Evolutionary conservation across 2,113 vertebrate species (phyloP).

Genomic region (Carassius auratus): DNA sequence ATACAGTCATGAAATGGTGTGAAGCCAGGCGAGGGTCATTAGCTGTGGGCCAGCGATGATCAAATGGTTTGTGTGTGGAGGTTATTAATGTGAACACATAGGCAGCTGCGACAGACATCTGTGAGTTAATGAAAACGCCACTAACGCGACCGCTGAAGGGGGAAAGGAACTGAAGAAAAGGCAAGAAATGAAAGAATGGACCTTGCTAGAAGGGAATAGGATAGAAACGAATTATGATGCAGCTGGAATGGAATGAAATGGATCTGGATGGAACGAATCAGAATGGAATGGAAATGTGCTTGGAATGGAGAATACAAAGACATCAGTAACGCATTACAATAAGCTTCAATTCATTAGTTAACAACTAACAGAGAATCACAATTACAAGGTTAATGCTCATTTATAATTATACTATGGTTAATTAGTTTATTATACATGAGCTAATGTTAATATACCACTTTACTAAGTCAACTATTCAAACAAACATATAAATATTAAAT

Average conservation of each 20-base stretch:
- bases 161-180: background rate
- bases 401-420: background rate
- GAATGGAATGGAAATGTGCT: background rate
- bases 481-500: too few species aligned
- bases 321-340: background rate
- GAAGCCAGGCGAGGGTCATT: constrained; percentile 12
- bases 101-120: constrained; percentile 16
- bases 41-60: constrained; percentile 24
- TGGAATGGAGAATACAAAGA: background rate
- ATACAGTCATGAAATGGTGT: constrained; percentile 22
- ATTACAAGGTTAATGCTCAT: background rate
- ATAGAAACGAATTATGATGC: background rate
- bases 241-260: background rate
- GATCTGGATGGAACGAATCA: background rate
- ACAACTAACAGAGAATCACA: background rate
- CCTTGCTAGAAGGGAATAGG: background rate
- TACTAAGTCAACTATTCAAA: too few species aligned
- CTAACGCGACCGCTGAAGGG: background rate
- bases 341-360: background rate
- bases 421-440: background rate
- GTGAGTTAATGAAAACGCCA: constrained; percentile 18
- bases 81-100: constrained; percentile 42
- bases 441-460: too few species aligned
- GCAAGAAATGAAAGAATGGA: constrained; percentile 20
- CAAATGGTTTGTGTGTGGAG: constrained; percentile 32